phyloP scores from a whole-genome alignment of 2,113 vertebrate genomes.

The Rallus limicola region DNA sequence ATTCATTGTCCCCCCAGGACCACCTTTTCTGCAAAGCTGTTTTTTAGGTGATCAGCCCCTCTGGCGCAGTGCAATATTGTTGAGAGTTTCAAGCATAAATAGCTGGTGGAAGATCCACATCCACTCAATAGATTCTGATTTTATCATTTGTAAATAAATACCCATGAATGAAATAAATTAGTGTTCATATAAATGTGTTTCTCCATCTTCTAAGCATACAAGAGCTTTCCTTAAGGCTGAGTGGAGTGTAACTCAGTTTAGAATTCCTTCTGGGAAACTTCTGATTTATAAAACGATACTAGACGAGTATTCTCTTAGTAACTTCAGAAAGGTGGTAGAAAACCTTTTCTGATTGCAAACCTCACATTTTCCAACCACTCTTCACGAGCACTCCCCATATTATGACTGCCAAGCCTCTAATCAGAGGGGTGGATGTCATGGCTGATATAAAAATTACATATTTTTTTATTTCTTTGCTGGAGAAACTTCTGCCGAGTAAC shows the following conservation, averaged over 20 bases:
- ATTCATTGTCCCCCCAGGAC: background rate
- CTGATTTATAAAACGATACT: background rate
- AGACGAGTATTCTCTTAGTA: background rate
- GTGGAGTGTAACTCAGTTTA: background rate
- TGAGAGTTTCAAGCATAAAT: background rate
- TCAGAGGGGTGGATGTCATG: background rate
- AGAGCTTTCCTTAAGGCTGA: background rate
- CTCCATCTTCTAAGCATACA: background rate
- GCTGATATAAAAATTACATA: background rate
- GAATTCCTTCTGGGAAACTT: background rate
- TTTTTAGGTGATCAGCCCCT: background rate
- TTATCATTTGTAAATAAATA: background rate
- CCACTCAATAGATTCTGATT: background rate
- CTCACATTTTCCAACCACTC: background rate
- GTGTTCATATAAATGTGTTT: background rate
- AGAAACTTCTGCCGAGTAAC: background rate
- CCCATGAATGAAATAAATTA: background rate
- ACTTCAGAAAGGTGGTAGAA: background rate
- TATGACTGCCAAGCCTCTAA: background rate
- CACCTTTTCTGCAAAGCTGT: background rate
- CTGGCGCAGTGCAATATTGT: rapidly evolving
- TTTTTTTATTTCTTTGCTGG: background rate
- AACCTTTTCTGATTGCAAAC: background rate
- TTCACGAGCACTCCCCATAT: background rate
- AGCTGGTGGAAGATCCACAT: background rate